These are phyloP conservation scores for Lordiphosa andalusiaca DNA, from an alignment of 2,888 invertebrate species.

Conservation along the genomic window DNA sequence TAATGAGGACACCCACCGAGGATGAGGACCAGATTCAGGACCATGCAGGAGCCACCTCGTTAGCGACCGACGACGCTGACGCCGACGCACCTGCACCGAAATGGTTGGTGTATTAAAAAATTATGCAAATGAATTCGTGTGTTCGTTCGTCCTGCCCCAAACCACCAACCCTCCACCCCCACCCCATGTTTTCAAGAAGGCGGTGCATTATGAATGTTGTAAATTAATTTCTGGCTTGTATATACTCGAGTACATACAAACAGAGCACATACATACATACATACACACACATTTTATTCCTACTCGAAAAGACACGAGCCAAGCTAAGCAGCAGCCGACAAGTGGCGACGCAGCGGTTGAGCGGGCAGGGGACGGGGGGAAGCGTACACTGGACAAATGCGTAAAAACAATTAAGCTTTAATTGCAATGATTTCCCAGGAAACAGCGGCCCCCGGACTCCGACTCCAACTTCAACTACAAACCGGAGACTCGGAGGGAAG, in stretches of 20 bases:
- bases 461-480: constrained; percentile 5
- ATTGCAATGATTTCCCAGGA: constrained; percentile 79
- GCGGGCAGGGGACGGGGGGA: not conserved
- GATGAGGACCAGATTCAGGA: constrained; percentile 10
- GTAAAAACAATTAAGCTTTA: constrained; percentile 78
- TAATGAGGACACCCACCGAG: constrained; percentile 62
- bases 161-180: constrained; percentile 29
- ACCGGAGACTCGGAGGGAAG: not conserved
- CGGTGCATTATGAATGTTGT: constrained; percentile 68
- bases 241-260: not conserved
- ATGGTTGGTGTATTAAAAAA: constrained; percentile 80
- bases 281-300: constrained; percentile 16
- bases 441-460: constrained; percentile 28
- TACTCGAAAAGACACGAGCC: constrained; percentile 63
- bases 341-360: not conserved
- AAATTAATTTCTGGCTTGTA: constrained; percentile 60
- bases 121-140: constrained; percentile 79
- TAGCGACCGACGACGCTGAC: constrained; percentile 41
- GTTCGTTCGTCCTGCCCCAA: constrained; percentile 57
- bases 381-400: constrained; percentile 60
- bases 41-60: constrained; percentile 42
- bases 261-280: not conserved
- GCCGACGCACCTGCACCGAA: constrained; percentile 65
- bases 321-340: constrained; percentile 41
- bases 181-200: not conserved